Evolutionary conservation across 2,113 vertebrate genomes (phyloP).

Genomic region (Sialia sialis): DNA sequence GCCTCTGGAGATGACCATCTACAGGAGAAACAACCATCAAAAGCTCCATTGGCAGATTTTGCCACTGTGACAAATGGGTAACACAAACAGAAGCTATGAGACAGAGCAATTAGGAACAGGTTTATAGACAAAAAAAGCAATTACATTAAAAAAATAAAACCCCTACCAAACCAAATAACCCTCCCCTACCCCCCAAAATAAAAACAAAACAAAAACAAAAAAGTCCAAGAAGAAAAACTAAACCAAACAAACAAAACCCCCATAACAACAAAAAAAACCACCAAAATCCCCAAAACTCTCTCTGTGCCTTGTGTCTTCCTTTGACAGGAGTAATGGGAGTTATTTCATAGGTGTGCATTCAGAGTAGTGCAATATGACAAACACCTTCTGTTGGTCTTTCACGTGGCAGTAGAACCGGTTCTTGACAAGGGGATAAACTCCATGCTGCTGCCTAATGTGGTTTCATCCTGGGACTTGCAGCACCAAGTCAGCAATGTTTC

Average conservation of each 20-base stretch:
- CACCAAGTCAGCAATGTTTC: background rate
- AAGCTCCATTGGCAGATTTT: background rate
- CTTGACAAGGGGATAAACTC: background rate
- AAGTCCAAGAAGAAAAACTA: no score
- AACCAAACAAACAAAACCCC: background rate
- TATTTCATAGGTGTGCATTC: background rate
- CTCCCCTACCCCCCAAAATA: background rate
- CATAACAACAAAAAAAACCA: no score
- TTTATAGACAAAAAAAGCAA: background rate
- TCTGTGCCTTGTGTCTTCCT: background rate
- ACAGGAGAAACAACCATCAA: background rate
- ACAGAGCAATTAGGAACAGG: background rate
- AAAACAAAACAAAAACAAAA: no score
- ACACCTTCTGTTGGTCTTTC: background rate
- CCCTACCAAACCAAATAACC: background rate
- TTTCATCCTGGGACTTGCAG: background rate
- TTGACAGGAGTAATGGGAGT: background rate
- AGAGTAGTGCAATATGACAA: background rate
- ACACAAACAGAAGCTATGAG: background rate
- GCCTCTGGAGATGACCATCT: background rate
- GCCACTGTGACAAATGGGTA: accelerated
- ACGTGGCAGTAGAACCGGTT: background rate
- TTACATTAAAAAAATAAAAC: background rate
- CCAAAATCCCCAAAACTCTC: background rate
- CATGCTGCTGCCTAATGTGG: background rate